phyloP scores from a whole-genome alignment of 2,797 vertebrate genomes.

The Anas acuta region DNA sequence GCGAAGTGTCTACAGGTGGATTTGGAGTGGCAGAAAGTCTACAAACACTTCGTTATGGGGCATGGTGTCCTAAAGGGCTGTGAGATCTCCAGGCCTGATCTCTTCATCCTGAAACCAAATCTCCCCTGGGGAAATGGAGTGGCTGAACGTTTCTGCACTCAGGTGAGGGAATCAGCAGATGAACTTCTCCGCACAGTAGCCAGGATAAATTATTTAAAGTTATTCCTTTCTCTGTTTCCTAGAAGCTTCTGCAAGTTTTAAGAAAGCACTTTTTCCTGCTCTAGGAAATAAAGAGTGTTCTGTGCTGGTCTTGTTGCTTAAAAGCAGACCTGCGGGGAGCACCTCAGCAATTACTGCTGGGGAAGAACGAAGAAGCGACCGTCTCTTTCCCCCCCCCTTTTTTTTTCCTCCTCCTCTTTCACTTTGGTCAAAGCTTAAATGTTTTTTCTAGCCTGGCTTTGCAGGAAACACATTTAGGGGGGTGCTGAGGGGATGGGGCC shows the following conservation, averaged over 20 bases:
- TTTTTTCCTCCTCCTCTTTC: not conserved
- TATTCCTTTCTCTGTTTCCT: not conserved
- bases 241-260: not conserved
- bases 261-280: not conserved
- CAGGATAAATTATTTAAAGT: not conserved
- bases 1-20: not conserved
- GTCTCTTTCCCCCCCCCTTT: not conserved
- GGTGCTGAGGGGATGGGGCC: too few species aligned
- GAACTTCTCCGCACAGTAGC: not conserved
- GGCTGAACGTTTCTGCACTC: not conserved
- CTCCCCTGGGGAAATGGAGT: not conserved
- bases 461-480: too few species aligned
- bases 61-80: not conserved
- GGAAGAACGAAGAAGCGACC: not conserved
- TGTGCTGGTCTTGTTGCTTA: not conserved
- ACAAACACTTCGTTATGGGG: not conserved
- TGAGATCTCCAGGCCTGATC: accelerated
- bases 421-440: accelerated
- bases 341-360: not conserved
- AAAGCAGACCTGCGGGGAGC: not conserved
- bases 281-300: not conserved
- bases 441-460: not conserved
- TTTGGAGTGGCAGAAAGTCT: not conserved
- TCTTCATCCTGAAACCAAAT: not conserved
- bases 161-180: not conserved